phyloP scores from a whole-genome alignment of 2,113 vertebrate genomes.

The Aphyosemion australe region DNA sequence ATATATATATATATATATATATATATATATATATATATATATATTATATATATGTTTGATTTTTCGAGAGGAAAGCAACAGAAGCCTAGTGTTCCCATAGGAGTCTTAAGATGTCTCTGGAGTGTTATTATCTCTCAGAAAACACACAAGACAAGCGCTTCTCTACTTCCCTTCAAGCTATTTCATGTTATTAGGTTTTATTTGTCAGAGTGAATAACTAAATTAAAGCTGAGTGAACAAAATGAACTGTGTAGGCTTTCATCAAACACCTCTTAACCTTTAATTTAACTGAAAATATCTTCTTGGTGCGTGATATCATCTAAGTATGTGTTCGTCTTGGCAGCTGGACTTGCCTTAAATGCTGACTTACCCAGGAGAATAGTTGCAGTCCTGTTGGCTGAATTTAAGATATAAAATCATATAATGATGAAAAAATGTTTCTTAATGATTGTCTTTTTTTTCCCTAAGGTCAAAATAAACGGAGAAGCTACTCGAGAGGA shows the following conservation, averaged over 20 bases:
- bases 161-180: constrained; percentile 37
- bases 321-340: background rate
- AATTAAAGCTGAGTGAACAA: constrained; percentile 22
- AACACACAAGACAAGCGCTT: constrained; percentile 34
- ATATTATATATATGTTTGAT: constrained; percentile 4
- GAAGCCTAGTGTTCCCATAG: constrained; percentile 2
- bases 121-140: constrained; percentile 29
- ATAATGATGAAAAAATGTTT: background rate
- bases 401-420: constrained; percentile 4
- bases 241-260: constrained; percentile 17
- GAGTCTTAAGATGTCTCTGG: constrained; percentile 12
- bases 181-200: constrained; percentile 15
- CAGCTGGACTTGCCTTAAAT: background rate
- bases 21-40: constrained; percentile 2
- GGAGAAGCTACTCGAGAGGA: constrained; percentile 31
- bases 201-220: constrained; percentile 22
- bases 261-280: constrained; percentile 29
- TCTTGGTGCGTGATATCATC: background rate
- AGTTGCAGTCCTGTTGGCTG: background rate
- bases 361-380: background rate
- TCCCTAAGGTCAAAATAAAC: constrained; percentile 73
- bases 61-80: background rate
- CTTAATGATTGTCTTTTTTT: constrained; percentile 10
- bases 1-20: constrained; percentile 4
- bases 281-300: background rate